Evolutionary conservation across 2,113 vertebrate genomes (phyloP), one percentile per base, ranked within the genome.

Genomic region (Strix aluco): DNA sequence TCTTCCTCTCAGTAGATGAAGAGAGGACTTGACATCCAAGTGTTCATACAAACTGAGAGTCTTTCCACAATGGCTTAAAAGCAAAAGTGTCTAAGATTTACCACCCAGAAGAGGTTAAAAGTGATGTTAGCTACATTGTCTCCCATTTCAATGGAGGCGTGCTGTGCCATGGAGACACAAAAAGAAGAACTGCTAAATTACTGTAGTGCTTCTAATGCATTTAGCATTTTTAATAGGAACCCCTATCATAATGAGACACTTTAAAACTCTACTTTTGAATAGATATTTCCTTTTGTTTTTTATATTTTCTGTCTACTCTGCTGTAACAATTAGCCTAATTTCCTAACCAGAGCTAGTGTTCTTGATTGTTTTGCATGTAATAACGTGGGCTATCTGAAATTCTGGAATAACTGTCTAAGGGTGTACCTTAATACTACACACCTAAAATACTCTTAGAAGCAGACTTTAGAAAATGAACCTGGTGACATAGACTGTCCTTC

Each of bases 401-500:
- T 61, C 54, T 75, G 27, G 14, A 90, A 32, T 67, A 79, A 46
- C 20, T 36, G 6, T 51, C 1, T n/a, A 13, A 77, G 13, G 29
- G 26, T 72, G 38, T 89, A 57, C 57, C 86, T 90, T 25, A 88
- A 78, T 88, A 62, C 12, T 85, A 42, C 52, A 83, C 74, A 36
- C 52, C 38, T 74, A 21, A 90, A 87, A 88, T 46, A 88, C 71
- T 85, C 81, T 82, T 84, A 95, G 79, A 94, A 88, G 18, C 81
- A 86, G 96, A 84, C 62, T 93, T 95, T 91, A 88, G 87, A 95
- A 94, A 95, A 83, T 88, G 5, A 47, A 10, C 23, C 6, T 32
- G 92, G 82, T 92, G 89, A 81, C 81, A 81, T 44, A 79, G 84
- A 86, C 93, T 94, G 34, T 30, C 69, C 63, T 95, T 80, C 69